Evolutionary conservation across 2,888 invertebrate species (phyloP).

Genomic region (Morpho helenor): DNA sequence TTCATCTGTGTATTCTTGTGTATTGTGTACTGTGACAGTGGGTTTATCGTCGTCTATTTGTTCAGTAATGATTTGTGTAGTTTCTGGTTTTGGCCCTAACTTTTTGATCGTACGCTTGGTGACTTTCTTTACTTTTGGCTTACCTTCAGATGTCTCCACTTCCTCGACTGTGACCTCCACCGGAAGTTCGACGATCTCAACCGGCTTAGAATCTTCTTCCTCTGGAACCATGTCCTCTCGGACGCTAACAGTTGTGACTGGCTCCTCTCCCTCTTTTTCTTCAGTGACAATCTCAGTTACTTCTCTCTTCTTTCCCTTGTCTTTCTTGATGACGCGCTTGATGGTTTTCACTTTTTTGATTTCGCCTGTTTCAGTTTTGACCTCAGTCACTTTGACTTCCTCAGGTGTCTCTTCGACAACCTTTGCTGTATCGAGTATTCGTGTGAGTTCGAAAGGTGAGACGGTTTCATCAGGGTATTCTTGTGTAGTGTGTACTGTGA

Average conservation of each 20-base stretch:
- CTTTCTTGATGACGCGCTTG: constrained; percentile 38
- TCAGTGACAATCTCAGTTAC: constrained; percentile 28
- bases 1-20: too few relatives aligned
- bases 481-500: constrained; percentile 35
- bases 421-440: constrained; percentile 25
- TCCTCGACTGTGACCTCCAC: constrained; percentile 47
- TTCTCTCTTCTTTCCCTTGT: constrained; percentile 25
- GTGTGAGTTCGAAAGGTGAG: constrained; percentile 24
- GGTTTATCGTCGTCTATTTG: too few relatives aligned
- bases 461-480: constrained; percentile 27
- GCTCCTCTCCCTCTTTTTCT: constrained; percentile 30
- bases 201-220: background rate
- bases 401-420: constrained; percentile 31
- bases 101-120: too few relatives aligned
- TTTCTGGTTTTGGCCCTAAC: too few relatives aligned
- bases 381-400: constrained; percentile 27
- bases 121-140: constrained; percentile 34
- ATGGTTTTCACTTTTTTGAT: constrained; percentile 31
- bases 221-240: background rate
- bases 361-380: constrained; percentile 13
- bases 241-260: constrained; percentile 26
- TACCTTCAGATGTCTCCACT: constrained; percentile 38
- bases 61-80: too few relatives aligned
- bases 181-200: constrained; percentile 32
- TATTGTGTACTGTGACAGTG: too few relatives aligned